phyloP scores from a whole-genome alignment of 2,113 vertebrate genomes.

The Coptodon rendalli region DNA sequence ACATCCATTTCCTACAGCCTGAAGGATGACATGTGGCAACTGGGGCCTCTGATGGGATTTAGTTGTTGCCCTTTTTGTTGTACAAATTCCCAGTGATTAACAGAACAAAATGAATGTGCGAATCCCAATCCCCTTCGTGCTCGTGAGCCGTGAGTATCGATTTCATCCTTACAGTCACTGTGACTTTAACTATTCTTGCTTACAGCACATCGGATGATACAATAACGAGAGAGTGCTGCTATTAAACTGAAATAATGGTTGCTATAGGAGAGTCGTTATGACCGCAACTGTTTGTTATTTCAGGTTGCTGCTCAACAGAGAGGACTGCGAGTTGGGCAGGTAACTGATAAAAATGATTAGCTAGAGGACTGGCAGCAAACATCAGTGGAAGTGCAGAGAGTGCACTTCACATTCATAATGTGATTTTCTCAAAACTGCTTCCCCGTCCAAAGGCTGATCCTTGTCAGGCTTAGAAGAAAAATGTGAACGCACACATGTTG shows the following conservation, averaged over 20 bases:
- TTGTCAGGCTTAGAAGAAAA: not conserved
- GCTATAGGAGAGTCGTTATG: not conserved
- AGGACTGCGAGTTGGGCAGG: not conserved
- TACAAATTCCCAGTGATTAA: slow-evolving; percentile 28
- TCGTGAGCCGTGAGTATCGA: not conserved
- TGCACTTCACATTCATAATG: not conserved
- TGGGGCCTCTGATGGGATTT: slow-evolving; percentile 32
- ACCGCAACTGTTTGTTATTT: not conserved
- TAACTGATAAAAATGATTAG: slow-evolving; percentile 23
- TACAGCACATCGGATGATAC: not conserved
- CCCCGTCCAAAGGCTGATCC: slow-evolving; percentile 5
- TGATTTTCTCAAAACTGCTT: not conserved
- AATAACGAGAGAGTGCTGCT: not conserved
- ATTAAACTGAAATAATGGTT: not conserved
- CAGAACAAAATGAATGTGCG: not conserved
- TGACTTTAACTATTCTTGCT: slow-evolving; percentile 28
- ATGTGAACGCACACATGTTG: not conserved
- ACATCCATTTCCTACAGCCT: slow-evolving; percentile 68
- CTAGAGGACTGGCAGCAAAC: not conserved
- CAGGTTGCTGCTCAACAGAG: not conserved
- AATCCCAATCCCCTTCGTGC: not conserved
- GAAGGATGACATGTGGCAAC: slow-evolving; percentile 56
- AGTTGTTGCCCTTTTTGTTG: not conserved
- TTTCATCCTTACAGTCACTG: not conserved
- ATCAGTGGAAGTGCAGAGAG: not conserved